A percentile compares a stretch with the other conserved stretches of the same genome.
Conservation (phyloP, 2,888 invertebrate genomes). For the Cyrtodaria siliqua region DNA sequence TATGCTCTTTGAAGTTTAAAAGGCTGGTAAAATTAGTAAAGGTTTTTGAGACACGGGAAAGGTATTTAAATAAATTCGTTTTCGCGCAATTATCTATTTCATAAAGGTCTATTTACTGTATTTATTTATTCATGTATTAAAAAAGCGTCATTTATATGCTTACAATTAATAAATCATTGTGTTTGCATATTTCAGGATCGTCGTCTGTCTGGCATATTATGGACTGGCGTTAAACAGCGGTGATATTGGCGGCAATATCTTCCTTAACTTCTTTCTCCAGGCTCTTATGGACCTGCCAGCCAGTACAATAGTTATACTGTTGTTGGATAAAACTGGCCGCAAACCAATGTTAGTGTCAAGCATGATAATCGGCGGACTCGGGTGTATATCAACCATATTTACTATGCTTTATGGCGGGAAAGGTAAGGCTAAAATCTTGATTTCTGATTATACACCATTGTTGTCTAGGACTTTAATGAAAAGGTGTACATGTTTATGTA, state of each 20-base stretch:
- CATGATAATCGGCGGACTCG: slow-evolving; percentile 71
- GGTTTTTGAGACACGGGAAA: too few relatives aligned
- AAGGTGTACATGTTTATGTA: too few relatives aligned
- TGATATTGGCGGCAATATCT: slow-evolving; percentile 71
- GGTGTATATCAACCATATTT: slow-evolving; percentile 86
- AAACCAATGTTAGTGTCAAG: slow-evolving; percentile 60
- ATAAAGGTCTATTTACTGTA: too few relatives aligned
- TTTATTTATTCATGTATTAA: too few relatives aligned
- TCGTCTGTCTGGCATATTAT: slow-evolving; percentile 73
- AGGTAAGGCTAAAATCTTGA: too few relatives aligned
- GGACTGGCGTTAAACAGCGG: slow-evolving; percentile 76
- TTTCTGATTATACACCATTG: too few relatives aligned
- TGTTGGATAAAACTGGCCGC: slow-evolving; percentile 71
- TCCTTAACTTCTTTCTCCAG: slow-evolving; percentile 76
- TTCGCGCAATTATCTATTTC: too few relatives aligned
- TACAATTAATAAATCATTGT: too few relatives aligned
- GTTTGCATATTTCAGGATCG: slow-evolving; percentile 6
- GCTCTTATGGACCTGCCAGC: slow-evolving; percentile 75
- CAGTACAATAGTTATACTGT: slow-evolving; percentile 61
- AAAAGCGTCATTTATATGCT: background rate
- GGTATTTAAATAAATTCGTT: too few relatives aligned
- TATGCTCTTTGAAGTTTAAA: too few relatives aligned
- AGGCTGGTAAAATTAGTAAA: too few relatives aligned
- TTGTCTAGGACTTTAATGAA: too few relatives aligned
- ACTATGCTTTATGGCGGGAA: slow-evolving; percentile 33